Percentiles rank a stretch among this genome's conserved stretches.
Evolutionary conservation across 2,113 vertebrate genomes (phyloP).

Genomic region (Pavo muticus): DNA sequence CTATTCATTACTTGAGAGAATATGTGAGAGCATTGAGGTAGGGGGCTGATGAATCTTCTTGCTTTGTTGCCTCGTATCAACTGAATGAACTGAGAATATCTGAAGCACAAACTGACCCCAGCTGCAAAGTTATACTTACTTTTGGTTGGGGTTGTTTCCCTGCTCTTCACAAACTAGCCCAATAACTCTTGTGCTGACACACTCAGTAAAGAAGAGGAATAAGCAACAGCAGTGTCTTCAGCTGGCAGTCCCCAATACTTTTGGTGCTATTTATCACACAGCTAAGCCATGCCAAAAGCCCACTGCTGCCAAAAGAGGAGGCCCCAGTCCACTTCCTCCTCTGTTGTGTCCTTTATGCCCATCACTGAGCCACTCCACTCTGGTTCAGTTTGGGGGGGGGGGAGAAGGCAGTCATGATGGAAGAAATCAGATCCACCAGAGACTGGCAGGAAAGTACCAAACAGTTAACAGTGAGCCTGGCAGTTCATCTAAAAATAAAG

Average conservation of each 20-base stretch:
- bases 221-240: background rate
- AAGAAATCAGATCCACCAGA: background rate
- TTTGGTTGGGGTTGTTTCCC: background rate
- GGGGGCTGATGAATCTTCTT: background rate
- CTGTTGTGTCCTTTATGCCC: accelerated
- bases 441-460: background rate
- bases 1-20: constrained; percentile 2
- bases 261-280: background rate
- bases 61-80: background rate
- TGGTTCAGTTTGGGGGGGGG: background rate
- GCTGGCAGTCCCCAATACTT: background rate
- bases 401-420: background rate
- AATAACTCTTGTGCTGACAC: background rate
- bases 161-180: background rate
- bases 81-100: background rate
- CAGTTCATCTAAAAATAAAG: background rate
- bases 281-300: background rate
- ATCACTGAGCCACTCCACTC: background rate
- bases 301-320: background rate
- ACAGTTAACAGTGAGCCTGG: background rate
- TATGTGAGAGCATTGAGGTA: background rate
- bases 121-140: background rate
- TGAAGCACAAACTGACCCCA: background rate
- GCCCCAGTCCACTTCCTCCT: background rate
- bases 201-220: background rate